These are phyloP conservation scores for Leptoteleia sp. DNA, from an alignment of 1,140 invertebrate species.

Conservation along the genomic window DNA sequence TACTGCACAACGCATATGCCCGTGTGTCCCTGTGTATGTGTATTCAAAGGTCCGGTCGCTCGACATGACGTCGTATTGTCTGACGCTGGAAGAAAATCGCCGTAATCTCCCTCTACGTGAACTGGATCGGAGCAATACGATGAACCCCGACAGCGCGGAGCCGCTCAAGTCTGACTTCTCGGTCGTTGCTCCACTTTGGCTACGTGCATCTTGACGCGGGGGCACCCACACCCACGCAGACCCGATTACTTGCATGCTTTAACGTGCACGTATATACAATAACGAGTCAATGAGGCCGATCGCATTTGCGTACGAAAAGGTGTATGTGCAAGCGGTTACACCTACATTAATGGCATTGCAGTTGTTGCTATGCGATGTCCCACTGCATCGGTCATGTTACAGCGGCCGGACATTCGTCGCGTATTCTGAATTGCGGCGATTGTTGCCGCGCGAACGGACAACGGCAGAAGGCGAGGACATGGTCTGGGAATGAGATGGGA, in stretches of 20 bases:
- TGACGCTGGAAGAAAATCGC: slow-evolving; percentile 57
- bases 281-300: slow-evolving; percentile 59
- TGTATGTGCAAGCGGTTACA: slow-evolving; percentile 35
- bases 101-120: slow-evolving; percentile 51
- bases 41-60: slow-evolving; percentile 20
- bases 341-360: slow-evolving; percentile 48
- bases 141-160: slow-evolving; percentile 74
- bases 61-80: slow-evolving; percentile 65
- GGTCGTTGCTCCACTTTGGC: slow-evolving; percentile 77
- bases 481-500: not conserved
- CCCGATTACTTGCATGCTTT: slow-evolving; percentile 57
- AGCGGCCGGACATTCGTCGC: slow-evolving; percentile 34
- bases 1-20: not conserved
- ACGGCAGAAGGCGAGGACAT: not conserved
- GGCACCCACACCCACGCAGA: slow-evolving; percentile 50
- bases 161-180: slow-evolving; percentile 71
- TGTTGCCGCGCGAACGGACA: slow-evolving; percentile 1
- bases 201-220: slow-evolving; percentile 63
- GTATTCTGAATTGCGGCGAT: slow-evolving; percentile 33
- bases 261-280: slow-evolving; percentile 40
- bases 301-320: slow-evolving; percentile 58
- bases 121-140: slow-evolving; percentile 73
- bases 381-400: slow-evolving; percentile 31
- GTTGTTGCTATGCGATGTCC: slow-evolving; percentile 45
- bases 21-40: not conserved